These are phyloP conservation scores for Mobula hypostoma DNA, from an alignment of 2,113 vertebrate genomes.

Conservation along the genomic window DNA sequence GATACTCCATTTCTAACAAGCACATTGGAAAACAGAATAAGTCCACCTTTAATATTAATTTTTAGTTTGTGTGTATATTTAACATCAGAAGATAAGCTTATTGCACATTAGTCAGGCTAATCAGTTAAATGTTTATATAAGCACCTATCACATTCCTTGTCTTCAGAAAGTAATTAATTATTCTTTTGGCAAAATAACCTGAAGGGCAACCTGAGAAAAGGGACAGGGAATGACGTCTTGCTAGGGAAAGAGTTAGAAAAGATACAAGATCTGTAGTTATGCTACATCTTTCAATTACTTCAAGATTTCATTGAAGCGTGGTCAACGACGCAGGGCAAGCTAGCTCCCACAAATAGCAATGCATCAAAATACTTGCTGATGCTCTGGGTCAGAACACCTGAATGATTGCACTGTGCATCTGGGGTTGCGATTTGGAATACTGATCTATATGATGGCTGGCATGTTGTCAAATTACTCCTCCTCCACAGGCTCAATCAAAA, in stretches of 20 bases:
- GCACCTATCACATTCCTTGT: neutral
- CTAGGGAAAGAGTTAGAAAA: too few species aligned
- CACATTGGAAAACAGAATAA: neutral
- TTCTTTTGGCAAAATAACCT: neutral
- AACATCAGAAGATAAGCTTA: neutral
- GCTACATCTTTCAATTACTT: neutral
- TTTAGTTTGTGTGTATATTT: neutral
- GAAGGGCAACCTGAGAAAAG: neutral
- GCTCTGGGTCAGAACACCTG: neutral
- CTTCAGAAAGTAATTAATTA: neutral
- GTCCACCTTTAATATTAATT: neutral
- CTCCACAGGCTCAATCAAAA: too few species aligned
- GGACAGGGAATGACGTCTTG: too few species aligned
- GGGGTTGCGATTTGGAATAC: too few species aligned
- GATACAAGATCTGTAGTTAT: neutral
- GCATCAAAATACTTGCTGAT: too few species aligned
- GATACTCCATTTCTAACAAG: neutral
- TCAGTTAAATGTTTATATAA: neutral
- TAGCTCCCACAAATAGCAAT: neutral
- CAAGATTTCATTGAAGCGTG: neutral
- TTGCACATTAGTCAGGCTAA: neutral
- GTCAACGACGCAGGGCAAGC: neutral
- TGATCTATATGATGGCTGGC: too few species aligned
- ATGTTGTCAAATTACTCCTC: too few species aligned
- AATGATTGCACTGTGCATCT: too few species aligned